Conservation (phyloP, 2,797 vertebrate species). For the Poecilia velifera region DNA sequence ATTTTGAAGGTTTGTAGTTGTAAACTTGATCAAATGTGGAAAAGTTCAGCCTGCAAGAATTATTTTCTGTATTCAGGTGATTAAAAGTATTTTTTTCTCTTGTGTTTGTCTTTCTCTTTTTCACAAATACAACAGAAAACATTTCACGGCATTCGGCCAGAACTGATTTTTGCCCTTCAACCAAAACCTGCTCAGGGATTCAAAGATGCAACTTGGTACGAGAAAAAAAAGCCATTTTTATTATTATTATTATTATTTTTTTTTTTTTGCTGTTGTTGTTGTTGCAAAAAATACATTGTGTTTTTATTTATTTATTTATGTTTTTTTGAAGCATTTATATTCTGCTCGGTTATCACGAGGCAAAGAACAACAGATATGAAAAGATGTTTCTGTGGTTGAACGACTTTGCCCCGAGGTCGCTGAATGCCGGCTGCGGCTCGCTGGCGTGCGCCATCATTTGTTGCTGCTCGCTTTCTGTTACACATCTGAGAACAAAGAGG, state of each 20-base stretch:
- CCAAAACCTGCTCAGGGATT: background rate
- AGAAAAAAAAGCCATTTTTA: background rate
- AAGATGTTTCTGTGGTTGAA: background rate
- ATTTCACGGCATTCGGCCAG: background rate
- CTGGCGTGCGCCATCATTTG: background rate
- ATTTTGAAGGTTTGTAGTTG: background rate
- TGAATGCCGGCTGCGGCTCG: background rate
- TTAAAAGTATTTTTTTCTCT: too few species aligned
- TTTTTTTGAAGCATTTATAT: background rate
- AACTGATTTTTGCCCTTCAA: background rate
- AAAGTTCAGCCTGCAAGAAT: background rate
- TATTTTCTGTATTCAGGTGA: background rate
- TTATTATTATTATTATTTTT: background rate
- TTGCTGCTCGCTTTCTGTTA: background rate
- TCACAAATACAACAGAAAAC: background rate
- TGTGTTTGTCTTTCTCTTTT: background rate
- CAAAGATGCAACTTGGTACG: background rate
- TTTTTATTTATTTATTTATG: background rate
- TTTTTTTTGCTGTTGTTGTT: background rate
- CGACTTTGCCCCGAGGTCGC: background rate
- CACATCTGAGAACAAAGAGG: background rate
- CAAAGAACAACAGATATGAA: background rate
- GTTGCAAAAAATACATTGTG: background rate
- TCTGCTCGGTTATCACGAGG: background rate
- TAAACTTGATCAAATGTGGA: background rate